Evolutionary conservation across 2,888 invertebrate species (phyloP).

Genomic region (Tromatobia lineatoria): DNA sequence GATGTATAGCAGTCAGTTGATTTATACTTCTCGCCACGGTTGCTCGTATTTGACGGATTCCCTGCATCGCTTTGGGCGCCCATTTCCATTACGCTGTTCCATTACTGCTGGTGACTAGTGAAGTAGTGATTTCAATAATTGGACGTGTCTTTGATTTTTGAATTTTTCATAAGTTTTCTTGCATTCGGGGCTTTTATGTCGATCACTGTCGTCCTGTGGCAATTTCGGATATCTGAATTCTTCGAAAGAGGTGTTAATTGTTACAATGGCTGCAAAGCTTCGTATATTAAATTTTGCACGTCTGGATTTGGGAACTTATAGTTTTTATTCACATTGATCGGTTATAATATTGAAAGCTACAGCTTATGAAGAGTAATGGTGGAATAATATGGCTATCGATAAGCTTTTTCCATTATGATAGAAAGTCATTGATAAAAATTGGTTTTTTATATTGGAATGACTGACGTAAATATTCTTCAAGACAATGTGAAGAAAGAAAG

Average conservation of each 20-base stretch:
- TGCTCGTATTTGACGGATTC: conserved; percentile 60
- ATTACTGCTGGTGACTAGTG: conserved; percentile 20
- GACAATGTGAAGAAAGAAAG: too few species aligned
- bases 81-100: conserved; percentile 38
- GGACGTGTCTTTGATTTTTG: neutral
- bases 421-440: too few species aligned
- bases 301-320: too few species aligned
- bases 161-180: neutral
- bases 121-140: neutral
- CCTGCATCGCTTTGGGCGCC: conserved; percentile 19
- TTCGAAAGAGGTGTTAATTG: neutral
- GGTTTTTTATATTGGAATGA: too few species aligned
- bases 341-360: too few species aligned
- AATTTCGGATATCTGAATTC: neutral
- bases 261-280: neutral
- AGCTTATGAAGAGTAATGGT: too few species aligned
- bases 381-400: too few species aligned
- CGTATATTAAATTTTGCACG: neutral
- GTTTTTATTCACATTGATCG: too few species aligned
- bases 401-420: too few species aligned
- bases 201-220: neutral
- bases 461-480: too few species aligned
- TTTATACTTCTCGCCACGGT: conserved; percentile 66
- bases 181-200: neutral
- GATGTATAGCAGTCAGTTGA: conserved; percentile 63